A percentile compares a stretch with the other conserved stretches of the same genome.
phyloP scores from a whole-genome alignment of 1,140 invertebrate species.

The Magallana gigas region DNA sequence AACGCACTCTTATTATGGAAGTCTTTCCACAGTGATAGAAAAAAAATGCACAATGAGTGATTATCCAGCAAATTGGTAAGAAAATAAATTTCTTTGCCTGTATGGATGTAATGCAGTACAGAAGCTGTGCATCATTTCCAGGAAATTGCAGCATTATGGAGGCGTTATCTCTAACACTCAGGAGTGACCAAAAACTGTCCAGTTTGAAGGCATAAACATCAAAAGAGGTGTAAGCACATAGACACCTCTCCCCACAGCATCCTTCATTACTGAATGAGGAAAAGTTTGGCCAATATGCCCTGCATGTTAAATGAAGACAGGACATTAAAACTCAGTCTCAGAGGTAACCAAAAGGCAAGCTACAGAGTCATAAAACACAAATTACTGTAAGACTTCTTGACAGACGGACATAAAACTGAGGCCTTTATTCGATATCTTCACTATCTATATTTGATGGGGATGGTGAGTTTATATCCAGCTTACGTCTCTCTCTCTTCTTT shows the following conservation, averaged over 20 bases:
- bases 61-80: no score
- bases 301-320: slow-evolving; percentile 24
- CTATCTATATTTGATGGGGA: slow-evolving; percentile 28
- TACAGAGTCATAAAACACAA: neutral
- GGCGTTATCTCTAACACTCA: no score
- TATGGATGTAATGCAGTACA: no score
- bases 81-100: no score
- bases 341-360: slow-evolving; percentile 6
- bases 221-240: neutral
- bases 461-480: slow-evolving; percentile 8
- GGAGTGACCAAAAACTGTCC: neutral
- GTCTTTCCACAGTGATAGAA: no score
- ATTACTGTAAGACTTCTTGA: slow-evolving; percentile 31
- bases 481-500: neutral
- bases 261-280: neutral
- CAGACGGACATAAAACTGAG: neutral
- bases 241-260: neutral
- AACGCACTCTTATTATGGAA: no score
- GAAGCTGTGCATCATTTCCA: no score
- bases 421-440: neutral
- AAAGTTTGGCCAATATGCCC: slow-evolving; percentile 13
- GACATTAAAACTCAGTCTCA: slow-evolving; percentile 18
- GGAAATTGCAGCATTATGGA: no score
- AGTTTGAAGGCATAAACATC: neutral
- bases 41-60: no score